Percentiles rank a stretch among this genome's conserved stretches.
Evolutionary conservation across 2,888 invertebrate species (phyloP).

Genomic region (Xylota sylvarum): DNA sequence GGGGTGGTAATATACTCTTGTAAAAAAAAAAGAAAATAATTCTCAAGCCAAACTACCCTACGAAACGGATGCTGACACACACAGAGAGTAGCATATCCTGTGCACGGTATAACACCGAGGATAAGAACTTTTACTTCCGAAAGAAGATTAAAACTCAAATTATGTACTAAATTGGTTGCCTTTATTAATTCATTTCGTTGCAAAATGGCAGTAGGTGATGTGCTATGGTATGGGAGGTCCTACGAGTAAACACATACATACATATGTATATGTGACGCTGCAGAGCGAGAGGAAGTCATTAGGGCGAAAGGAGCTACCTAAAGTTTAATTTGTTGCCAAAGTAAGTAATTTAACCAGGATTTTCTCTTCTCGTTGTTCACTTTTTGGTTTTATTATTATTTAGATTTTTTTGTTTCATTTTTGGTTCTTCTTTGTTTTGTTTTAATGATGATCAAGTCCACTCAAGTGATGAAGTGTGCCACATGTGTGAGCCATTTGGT

Average conservation of each 20-base stretch:
- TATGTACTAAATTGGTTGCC: conserved; percentile 72
- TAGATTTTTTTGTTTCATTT: background rate
- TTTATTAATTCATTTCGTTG: conserved; percentile 74
- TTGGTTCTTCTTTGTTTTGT: background rate
- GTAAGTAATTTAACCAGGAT: conserved; percentile 56
- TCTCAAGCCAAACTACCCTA: conserved; percentile 22
- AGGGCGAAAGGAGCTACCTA: conserved; percentile 46
- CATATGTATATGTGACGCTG: conserved; percentile 3
- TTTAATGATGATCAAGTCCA: conserved; percentile 24
- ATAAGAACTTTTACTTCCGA: conserved; percentile 66
- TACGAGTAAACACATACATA: no score
- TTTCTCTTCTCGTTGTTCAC: conserved; percentile 22
- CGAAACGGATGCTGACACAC: background rate
- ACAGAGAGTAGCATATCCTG: conserved; percentile 30
- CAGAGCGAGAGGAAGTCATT: conserved; percentile 51
- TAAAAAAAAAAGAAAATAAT: conserved; percentile 46
- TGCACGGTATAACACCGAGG: conserved; percentile 49
- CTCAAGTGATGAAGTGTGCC: conserved; percentile 31
- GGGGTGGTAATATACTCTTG: conserved; percentile 37
- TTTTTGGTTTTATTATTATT: background rate
- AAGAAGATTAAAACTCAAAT: conserved; percentile 76
- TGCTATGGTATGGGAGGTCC: background rate
- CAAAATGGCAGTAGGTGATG: conserved; percentile 30
- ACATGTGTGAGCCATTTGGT: conserved; percentile 47
- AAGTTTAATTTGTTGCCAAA: conserved; percentile 70